Evolutionary conservation across 2,888 invertebrate species (phyloP).

Genomic region (Mesochorus sp.): DNA sequence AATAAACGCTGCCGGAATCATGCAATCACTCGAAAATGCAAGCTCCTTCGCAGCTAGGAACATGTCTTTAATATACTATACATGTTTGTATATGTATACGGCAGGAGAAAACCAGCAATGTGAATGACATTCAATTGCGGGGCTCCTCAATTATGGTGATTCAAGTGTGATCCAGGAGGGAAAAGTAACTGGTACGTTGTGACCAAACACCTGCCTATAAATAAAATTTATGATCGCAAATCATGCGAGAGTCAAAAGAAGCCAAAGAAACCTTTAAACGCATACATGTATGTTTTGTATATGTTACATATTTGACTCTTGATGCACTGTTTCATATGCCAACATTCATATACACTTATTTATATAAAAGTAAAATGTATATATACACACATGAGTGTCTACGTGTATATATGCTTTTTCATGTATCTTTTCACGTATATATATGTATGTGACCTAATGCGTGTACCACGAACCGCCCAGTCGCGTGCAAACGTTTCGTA

Average conservation of each 20-base stretch:
- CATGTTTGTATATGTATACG: slow-evolving; percentile 26
- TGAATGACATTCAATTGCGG: slow-evolving; percentile 62
- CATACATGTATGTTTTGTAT: not conserved
- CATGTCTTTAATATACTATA: slow-evolving; percentile 18
- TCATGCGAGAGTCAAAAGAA: slow-evolving; percentile 56
- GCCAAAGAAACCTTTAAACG: not conserved
- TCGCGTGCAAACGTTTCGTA: slow-evolving; percentile 67
- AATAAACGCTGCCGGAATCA: slow-evolving; percentile 30
- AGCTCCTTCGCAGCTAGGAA: slow-evolving; percentile 13
- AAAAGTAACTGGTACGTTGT: slow-evolving; percentile 61
- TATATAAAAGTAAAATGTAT: too few species aligned
- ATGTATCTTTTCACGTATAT: not conserved
- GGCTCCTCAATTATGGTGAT: slow-evolving; percentile 66
- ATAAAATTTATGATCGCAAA: slow-evolving; percentile 63
- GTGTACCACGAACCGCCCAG: not conserved
- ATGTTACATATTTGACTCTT: slow-evolving; percentile 15
- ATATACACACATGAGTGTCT: slow-evolving; percentile 12
- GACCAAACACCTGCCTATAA: slow-evolving; percentile 60
- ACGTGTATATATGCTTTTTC: not conserved
- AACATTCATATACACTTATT: not conserved
- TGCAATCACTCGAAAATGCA: slow-evolving; percentile 41
- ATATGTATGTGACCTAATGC: slow-evolving; percentile 22
- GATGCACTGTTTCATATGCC: not conserved
- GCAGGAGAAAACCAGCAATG: slow-evolving; percentile 12
- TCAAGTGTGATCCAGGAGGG: slow-evolving; percentile 57